A percentile compares a stretch with the other conserved stretches of the same genome.
Evolutionary conservation across 2,888 invertebrate species (phyloP).

Genomic region (Abscondita cerata): DNA sequence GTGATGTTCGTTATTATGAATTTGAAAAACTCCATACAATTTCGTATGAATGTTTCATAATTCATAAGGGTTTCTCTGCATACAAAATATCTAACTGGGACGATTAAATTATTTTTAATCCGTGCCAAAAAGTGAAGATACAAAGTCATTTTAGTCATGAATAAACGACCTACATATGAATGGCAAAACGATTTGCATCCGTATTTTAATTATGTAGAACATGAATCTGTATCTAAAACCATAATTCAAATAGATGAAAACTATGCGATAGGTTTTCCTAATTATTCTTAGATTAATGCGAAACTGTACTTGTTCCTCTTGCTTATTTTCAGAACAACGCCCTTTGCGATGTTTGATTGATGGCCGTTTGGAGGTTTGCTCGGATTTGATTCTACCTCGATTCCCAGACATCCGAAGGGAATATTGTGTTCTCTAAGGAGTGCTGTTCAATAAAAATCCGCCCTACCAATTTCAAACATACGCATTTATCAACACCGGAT

Average conservation of each 20-base stretch:
- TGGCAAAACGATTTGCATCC: neutral
- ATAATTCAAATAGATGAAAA: constrained; percentile 3
- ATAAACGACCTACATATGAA: too few relatives aligned
- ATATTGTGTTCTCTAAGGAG: constrained; percentile 44
- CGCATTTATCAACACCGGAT: constrained; percentile 45
- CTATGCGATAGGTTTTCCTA: neutral
- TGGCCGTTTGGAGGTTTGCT: constrained; percentile 51
- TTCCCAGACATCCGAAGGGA: constrained; percentile 46
- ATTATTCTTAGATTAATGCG: constrained; percentile 20
- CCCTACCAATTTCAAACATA: constrained; percentile 47
- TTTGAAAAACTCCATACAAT: too few relatives aligned
- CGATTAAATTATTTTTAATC: too few relatives aligned
- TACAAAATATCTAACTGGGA: too few relatives aligned
- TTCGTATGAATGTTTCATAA: too few relatives aligned
- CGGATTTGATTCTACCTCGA: constrained; percentile 44
- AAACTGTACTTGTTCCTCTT: constrained; percentile 12
- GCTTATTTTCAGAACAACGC: constrained; percentile 29
- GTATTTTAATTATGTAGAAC: constrained; percentile 6
- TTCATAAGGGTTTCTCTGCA: too few relatives aligned
- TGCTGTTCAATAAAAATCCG: constrained; percentile 48
- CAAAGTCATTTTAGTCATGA: too few relatives aligned
- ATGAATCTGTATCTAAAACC: neutral
- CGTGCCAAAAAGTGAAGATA: too few relatives aligned
- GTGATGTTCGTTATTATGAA: too few relatives aligned
- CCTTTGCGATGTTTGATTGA: constrained; percentile 47